Conservation (phyloP, 2,113 vertebrate species). For the Zosterops hypoxanthus region DNA sequence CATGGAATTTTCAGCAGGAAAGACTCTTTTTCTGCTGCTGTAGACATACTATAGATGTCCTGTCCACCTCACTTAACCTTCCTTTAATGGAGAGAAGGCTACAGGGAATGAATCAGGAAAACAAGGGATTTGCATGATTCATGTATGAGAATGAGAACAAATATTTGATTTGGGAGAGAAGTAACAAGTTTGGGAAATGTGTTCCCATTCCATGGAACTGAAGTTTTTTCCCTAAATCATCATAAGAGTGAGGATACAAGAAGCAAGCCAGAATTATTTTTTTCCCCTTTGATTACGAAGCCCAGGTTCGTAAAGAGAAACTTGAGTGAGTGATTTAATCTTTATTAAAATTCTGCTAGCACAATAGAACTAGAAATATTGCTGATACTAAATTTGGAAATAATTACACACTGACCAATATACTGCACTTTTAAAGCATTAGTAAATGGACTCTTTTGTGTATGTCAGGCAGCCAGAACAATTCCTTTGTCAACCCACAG, state of each 20-base stretch:
- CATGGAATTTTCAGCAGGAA: neutral
- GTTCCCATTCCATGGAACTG: neutral
- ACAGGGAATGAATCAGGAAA: neutral
- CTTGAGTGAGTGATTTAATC: neutral
- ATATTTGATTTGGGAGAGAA: neutral
- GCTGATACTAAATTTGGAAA: neutral
- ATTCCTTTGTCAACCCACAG: neutral
- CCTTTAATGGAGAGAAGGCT: neutral
- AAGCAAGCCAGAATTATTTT: neutral
- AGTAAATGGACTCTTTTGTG: neutral
- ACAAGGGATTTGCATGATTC: neutral
- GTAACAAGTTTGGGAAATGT: slow-evolving; percentile 26
- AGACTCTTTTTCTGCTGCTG: neutral
- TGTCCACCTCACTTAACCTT: slow-evolving; percentile 1
- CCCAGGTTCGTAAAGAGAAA: neutral
- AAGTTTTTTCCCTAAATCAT: neutral
- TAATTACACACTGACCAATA: neutral
- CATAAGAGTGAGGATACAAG: neutral
- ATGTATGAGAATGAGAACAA: neutral
- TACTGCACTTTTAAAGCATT: neutral
- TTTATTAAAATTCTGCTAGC: neutral
- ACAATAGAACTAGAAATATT: neutral
- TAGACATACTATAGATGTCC: neutral
- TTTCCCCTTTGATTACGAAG: neutral
- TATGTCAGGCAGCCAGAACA: neutral